phyloP scores from a whole-genome alignment of 2,113 vertebrate species.

The Podocnemis expansa region DNA sequence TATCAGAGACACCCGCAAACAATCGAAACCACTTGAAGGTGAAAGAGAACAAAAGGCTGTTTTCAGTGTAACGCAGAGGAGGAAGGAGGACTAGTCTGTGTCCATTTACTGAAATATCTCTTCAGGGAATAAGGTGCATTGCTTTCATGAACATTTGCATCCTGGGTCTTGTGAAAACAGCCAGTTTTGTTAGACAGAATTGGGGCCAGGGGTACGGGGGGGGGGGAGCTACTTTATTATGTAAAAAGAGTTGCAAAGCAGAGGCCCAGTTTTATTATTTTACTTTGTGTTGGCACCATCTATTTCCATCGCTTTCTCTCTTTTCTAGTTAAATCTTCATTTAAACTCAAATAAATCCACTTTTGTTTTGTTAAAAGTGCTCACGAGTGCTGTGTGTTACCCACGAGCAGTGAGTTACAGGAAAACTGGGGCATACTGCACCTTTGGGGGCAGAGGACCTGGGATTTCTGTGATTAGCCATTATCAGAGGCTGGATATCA shows the following conservation, averaged over 20 bases:
- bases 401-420: not conserved
- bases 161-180: not conserved
- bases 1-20: not conserved
- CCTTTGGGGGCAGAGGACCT: not conserved
- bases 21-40: not conserved
- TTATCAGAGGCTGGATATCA: not conserved
- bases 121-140: not conserved
- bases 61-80: not conserved
- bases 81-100: not conserved
- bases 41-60: not conserved
- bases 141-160: not conserved
- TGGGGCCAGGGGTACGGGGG: fast-evolving
- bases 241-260: not conserved
- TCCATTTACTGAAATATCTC: not conserved
- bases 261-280: not conserved
- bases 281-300: not conserved
- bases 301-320: not conserved
- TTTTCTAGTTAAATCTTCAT: not conserved
- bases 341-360: not conserved
- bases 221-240: not conserved
- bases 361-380: not conserved
- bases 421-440: not conserved
- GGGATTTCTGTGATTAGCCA: not conserved
- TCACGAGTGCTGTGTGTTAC: not conserved
- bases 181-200: not conserved